phyloP scores from a whole-genome alignment of 2,888 invertebrate species.

The Ochlodes sylvanus region DNA sequence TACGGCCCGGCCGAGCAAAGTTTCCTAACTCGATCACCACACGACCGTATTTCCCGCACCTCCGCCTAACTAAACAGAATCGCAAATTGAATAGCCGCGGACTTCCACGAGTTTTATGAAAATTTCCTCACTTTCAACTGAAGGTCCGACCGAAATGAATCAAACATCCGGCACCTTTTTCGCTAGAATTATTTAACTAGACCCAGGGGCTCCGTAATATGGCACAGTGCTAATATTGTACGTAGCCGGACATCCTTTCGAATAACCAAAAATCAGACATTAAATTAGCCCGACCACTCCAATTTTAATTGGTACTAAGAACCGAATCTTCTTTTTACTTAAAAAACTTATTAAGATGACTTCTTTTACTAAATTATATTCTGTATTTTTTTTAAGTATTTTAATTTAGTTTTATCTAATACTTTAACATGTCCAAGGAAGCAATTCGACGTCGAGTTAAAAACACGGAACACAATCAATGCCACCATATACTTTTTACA shows the following conservation, averaged over 20 bases:
- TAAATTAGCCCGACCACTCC: neutral
- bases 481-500: no score
- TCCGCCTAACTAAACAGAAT: constrained; percentile 2
- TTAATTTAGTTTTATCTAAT: no score
- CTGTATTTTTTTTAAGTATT: no score
- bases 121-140: constrained; percentile 12
- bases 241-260: neutral
- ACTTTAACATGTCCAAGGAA: no score
- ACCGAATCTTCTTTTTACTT: no score
- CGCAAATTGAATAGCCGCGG: constrained; percentile 5
- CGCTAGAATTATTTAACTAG: constrained; percentile 34
- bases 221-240: neutral
- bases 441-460: no score
- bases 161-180: constrained; percentile 27
- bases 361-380: no score
- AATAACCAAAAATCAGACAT: neutral
- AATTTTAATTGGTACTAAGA: neutral
- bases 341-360: no score
- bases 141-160: constrained; percentile 26
- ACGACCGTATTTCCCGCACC: neutral
- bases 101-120: constrained; percentile 2
- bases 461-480: no score
- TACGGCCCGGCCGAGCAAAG: neutral
- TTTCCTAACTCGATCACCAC: neutral
- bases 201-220: neutral